Percentiles rank a stretch among this genome's conserved stretches.
phyloP scores from a whole-genome alignment of 2,888 invertebrate species.

The Diadromus collaris region DNA sequence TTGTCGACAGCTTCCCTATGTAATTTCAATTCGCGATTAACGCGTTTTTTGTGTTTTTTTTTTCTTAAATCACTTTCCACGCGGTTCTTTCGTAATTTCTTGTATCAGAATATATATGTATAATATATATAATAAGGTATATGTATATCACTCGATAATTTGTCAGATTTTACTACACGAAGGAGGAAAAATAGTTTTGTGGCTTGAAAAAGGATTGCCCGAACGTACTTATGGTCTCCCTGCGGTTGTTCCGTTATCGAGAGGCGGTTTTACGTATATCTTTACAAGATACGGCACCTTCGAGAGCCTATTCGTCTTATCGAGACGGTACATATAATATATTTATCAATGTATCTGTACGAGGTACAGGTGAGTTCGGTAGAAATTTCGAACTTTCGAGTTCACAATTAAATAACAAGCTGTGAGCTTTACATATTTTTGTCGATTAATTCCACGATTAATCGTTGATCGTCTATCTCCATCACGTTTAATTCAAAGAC shows the following conservation, averaged over 20 bases:
- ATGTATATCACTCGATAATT: constrained; percentile 20
- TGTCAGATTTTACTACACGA: not conserved
- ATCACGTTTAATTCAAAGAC: constrained; percentile 20
- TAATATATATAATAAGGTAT: not conserved
- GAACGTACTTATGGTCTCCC: constrained; percentile 10
- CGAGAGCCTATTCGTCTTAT: constrained; percentile 22
- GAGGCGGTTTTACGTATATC: constrained; percentile 17
- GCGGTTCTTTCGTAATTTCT: constrained; percentile 15
- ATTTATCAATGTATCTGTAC: constrained; percentile 26
- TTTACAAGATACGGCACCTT: constrained; percentile 45
- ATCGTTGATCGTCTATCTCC: constrained; percentile 9
- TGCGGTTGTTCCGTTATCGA: constrained; percentile 22
- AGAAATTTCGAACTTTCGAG: constrained; percentile 58
- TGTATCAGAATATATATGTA: constrained; percentile 38
- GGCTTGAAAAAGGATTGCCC: constrained; percentile 34
- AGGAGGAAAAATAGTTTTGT: constrained; percentile 25
- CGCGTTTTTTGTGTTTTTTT: constrained; percentile 1
- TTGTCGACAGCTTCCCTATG: constrained; percentile 69
- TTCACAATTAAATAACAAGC: constrained; percentile 25
- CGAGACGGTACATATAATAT: constrained; percentile 13
- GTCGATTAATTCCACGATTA: constrained; percentile 20
- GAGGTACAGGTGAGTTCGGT: constrained; percentile 43
- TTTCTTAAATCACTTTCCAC: constrained; percentile 20
- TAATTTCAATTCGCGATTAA: constrained; percentile 21
- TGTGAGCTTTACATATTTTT: constrained; percentile 6